phyloP scores from a whole-genome alignment of 1,140 invertebrate genomes.

The Solenopsis fugax region DNA sequence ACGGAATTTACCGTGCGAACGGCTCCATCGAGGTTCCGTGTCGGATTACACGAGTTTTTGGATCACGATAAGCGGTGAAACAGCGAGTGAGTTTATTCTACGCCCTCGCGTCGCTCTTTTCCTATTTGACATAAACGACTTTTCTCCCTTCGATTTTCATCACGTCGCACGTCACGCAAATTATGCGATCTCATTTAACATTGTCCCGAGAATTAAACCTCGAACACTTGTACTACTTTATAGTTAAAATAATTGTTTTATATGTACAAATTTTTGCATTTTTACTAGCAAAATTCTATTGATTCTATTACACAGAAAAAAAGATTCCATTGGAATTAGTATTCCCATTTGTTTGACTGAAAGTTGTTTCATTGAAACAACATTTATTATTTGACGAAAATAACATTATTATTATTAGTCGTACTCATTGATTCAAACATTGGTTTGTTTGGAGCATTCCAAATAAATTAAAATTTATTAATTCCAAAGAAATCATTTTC shows the following conservation, averaged over 20 bases:
- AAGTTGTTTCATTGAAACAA: too few relatives aligned
- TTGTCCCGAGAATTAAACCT: not conserved
- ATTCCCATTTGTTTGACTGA: too few relatives aligned
- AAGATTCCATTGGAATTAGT: too few relatives aligned
- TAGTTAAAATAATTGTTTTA: not conserved
- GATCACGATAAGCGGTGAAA: conserved; percentile 61
- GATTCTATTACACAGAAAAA: too few relatives aligned
- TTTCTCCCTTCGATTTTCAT: conserved; percentile 35
- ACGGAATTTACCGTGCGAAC: conserved; percentile 55
- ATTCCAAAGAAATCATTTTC: too few relatives aligned
- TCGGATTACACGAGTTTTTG: conserved; percentile 66
- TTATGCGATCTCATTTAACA: not conserved
- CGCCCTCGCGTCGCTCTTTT: conserved; percentile 9
- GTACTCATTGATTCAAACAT: too few relatives aligned
- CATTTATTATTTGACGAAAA: too few relatives aligned
- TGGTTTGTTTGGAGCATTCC: too few relatives aligned
- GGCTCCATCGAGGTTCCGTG: conserved; percentile 61
- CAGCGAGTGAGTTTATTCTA: conserved; percentile 46
- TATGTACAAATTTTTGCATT: not conserved
- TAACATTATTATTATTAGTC: too few relatives aligned
- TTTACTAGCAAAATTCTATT: not conserved
- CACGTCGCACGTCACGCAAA: conserved; percentile 16
- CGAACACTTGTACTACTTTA: not conserved
- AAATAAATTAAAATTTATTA: too few relatives aligned
- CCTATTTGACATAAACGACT: conserved; percentile 40